Evolutionary conservation across 2,888 invertebrate species (phyloP).

Genomic region (Hipparchia semele): DNA sequence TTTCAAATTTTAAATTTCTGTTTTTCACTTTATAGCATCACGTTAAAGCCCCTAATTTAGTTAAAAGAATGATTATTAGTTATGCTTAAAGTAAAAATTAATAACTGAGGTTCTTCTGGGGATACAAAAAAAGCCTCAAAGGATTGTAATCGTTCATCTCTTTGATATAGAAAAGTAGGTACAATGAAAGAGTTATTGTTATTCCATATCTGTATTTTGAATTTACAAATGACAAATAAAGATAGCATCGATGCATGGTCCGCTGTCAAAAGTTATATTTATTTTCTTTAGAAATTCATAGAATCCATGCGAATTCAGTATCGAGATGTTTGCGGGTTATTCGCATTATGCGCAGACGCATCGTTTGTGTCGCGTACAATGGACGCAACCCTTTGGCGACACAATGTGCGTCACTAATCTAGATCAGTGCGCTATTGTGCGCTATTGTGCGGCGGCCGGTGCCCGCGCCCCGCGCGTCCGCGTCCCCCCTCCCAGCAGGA

Average conservation of each 20-base stretch:
- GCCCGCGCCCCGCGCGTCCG: constrained; percentile 45
- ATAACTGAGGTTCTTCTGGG: constrained; percentile 33
- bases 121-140: constrained; percentile 26
- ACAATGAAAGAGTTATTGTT: constrained; percentile 49
- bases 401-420: constrained; percentile 82
- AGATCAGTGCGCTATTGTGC: constrained; percentile 79
- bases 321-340: constrained; percentile 74
- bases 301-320: constrained; percentile 75
- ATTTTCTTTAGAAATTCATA: constrained; percentile 82
- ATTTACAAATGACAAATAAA: constrained; percentile 73
- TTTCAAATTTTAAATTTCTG: constrained; percentile 63
- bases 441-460: constrained; percentile 53
- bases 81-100: constrained; percentile 47
- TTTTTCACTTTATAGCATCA: constrained; percentile 58
- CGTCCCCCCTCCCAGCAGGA: constrained; percentile 51
- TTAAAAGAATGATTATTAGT: constrained; percentile 72
- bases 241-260: constrained; percentile 72
- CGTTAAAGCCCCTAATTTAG: constrained; percentile 66
- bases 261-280: constrained; percentile 82
- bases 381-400: constrained; percentile 79
- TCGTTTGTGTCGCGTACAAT: constrained; percentile 64
- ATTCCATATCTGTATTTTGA: constrained; percentile 61
- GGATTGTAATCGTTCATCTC: constrained; percentile 28
- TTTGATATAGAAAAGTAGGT: constrained; percentile 32
- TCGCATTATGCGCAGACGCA: constrained; percentile 64